These are phyloP conservation scores for Crematogaster levior DNA, from an alignment of 2,888 invertebrate genomes.

Conservation along the genomic window DNA sequence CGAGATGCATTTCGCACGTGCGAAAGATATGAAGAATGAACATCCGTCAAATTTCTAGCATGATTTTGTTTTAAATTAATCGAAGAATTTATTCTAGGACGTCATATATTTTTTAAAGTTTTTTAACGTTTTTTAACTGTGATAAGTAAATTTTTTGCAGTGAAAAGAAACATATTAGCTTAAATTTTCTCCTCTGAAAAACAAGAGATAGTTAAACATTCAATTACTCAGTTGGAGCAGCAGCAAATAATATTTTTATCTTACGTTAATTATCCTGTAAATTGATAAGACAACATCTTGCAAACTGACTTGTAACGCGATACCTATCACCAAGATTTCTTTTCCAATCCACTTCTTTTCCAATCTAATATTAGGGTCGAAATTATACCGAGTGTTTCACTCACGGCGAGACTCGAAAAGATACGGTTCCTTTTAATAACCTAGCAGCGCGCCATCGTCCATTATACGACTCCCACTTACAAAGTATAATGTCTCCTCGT, in stretches of 20 bases:
- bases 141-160: not conserved
- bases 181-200: not conserved
- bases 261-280: not conserved
- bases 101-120: not conserved
- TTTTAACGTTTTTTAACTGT: not conserved
- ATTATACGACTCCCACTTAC: slow-evolving; percentile 74
- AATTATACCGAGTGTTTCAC: slow-evolving; percentile 27
- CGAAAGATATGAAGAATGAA: slow-evolving; percentile 27
- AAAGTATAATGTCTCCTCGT: slow-evolving; percentile 73
- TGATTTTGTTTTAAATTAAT: not conserved
- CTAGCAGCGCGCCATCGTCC: slow-evolving; percentile 69
- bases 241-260: not conserved
- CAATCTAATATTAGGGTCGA: slow-evolving; percentile 22
- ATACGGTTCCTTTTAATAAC: slow-evolving; percentile 74
- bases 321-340: not conserved
- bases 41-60: slow-evolving; percentile 5
- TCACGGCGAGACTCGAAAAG: slow-evolving; percentile 22
- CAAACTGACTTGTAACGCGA: not conserved
- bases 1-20: slow-evolving; percentile 36
- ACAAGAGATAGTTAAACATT: not conserved
- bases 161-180: not conserved
- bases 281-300: not conserved
- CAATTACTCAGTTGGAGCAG: not conserved
- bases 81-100: not conserved
- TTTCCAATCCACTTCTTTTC: slow-evolving; percentile 24